Conservation (phyloP, 2,797 vertebrate genomes). For the Astyanax mexicanus region DNA sequence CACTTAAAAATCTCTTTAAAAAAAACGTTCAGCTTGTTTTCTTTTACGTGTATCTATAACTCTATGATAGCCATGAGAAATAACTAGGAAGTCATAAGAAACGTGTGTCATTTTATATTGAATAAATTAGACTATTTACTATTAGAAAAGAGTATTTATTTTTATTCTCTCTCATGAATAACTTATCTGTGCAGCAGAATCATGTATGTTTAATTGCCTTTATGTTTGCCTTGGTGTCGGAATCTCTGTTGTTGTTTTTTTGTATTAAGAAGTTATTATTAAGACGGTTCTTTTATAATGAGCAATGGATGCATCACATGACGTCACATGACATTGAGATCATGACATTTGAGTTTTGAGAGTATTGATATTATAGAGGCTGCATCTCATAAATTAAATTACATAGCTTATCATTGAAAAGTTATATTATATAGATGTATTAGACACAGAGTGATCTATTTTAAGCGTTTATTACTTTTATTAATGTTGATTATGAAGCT, state of each 20-base stretch:
- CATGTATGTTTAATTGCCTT: conserved; percentile 6
- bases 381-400: too few relatives aligned
- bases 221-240: conserved; percentile 10
- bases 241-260: background rate
- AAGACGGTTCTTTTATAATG: conserved; percentile 19
- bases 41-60: conserved; percentile 11
- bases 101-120: conserved; percentile 38
- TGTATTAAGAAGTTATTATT: too few relatives aligned
- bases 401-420: too few relatives aligned
- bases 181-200: background rate
- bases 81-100: background rate
- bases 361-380: background rate
- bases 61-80: conserved; percentile 19
- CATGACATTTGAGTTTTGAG: background rate
- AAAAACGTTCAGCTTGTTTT: background rate
- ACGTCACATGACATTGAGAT: background rate
- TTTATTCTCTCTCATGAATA: conserved; percentile 27
- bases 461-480: too few relatives aligned
- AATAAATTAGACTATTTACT: conserved; percentile 27
- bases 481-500: too few relatives aligned
- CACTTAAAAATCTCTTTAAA: too few relatives aligned
- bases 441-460: too few relatives aligned
- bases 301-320: conserved; percentile 21
- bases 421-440: too few relatives aligned
- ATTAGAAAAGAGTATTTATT: conserved; percentile 39